These are phyloP conservation scores for Euura saliciscinereae DNA, from an alignment of 1,140 invertebrate species.

Conservation along the genomic window DNA sequence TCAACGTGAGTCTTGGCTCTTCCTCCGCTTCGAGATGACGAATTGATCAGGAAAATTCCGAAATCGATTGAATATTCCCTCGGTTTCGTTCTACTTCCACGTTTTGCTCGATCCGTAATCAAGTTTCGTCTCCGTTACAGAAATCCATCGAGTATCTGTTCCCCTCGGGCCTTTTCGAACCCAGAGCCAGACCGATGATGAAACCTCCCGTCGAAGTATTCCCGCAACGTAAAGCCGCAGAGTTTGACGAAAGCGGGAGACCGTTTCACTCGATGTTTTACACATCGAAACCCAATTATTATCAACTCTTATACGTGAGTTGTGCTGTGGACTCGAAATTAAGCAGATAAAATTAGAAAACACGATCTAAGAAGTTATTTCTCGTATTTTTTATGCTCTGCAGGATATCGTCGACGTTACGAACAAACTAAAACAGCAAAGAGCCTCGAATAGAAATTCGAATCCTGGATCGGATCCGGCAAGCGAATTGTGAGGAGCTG, in stretches of 20 bases:
- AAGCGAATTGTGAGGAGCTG: constrained; percentile 61
- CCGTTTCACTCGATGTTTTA: constrained; percentile 92
- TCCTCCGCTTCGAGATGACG: no score
- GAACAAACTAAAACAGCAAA: constrained; percentile 64
- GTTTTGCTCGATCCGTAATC: neutral
- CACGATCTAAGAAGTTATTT: constrained; percentile 10
- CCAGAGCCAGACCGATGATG: constrained; percentile 84
- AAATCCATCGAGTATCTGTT: constrained; percentile 89
- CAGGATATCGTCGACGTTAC: constrained; percentile 70
- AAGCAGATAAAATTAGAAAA: no score
- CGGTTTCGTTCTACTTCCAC: neutral
- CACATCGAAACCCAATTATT: constrained; percentile 84
- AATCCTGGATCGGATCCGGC: constrained; percentile 65
- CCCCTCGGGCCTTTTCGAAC: constrained; percentile 87
- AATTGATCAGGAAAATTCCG: neutral
- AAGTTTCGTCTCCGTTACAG: constrained; percentile 59
- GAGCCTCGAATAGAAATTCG: constrained; percentile 65
- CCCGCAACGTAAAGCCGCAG: constrained; percentile 83
- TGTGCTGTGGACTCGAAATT: constrained; percentile 5
- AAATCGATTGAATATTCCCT: constrained; percentile 6
- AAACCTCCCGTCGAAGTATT: constrained; percentile 85
- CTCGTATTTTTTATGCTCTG: constrained; percentile 24
- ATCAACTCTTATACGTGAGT: constrained; percentile 80
- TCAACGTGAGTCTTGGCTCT: constrained; percentile 81
- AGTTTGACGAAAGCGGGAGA: constrained; percentile 88